Evolutionary conservation across 2,113 vertebrate genomes (phyloP).

Genomic region (Chaenogobius annularis): DNA sequence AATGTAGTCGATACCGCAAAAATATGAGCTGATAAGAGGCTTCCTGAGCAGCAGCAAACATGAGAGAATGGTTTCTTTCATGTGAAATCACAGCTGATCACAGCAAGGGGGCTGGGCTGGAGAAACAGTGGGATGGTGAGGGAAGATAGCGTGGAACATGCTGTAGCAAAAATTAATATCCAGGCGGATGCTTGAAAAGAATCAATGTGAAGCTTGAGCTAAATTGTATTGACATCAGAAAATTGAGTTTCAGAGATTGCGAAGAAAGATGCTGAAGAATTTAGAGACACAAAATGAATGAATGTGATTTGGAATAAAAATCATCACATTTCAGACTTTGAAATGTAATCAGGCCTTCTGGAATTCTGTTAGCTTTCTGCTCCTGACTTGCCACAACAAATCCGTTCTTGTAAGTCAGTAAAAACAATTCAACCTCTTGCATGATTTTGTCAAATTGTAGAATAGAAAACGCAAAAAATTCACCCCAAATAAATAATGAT

Average conservation of each 20-base stretch:
- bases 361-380: neutral
- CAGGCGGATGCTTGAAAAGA: conserved; percentile 28
- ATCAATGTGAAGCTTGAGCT: conserved; percentile 20
- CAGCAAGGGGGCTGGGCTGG: conserved; percentile 12
- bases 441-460: too few species aligned
- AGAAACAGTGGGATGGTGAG: conserved; percentile 26
- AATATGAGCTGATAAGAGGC: conserved; percentile 43
- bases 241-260: conserved; percentile 18
- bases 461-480: neutral
- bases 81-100: conserved; percentile 53
- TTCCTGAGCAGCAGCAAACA: conserved; percentile 34
- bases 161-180: conserved; percentile 49
- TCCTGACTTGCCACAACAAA: neutral
- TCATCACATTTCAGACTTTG: neutral
- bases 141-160: conserved; percentile 39
- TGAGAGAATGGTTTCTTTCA: conserved; percentile 36
- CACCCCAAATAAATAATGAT: neutral
- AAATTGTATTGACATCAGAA: conserved; percentile 25
- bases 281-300: conserved; percentile 4
- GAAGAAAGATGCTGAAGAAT: neutral
- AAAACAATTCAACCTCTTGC: neutral
- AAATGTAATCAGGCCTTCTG: neutral
- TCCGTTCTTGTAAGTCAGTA: neutral
- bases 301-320: conserved; percentile 1
- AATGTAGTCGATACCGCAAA: conserved; percentile 37